Evolutionary conservation across 2,113 vertebrate genomes (phyloP), one percentile per base, ranked within the genome.

Genomic region (Melanerpes formicivorus): DNA sequence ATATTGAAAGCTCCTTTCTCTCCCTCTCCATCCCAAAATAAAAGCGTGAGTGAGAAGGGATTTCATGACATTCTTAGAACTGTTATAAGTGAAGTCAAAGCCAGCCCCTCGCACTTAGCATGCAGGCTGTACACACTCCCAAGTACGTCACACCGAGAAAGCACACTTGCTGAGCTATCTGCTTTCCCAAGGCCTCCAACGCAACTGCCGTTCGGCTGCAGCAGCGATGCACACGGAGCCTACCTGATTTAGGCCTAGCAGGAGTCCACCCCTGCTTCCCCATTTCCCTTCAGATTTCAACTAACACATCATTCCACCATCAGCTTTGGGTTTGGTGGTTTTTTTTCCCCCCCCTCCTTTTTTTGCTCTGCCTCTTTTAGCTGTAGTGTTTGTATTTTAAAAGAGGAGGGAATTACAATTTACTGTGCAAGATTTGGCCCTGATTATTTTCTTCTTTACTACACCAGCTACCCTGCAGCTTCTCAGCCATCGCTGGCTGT

Each of bases 131-230:
- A 92, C 96, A 86, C 88, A 48, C 96, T 73, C 95, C 93, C 62
- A 17, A 91, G 92, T 46, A 95, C 96, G 91, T 97, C 97, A 97
- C 93, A 18, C 81, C 27, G 87, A 94, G 95, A 95, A 81, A 95
- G 96, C 93, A 91, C 29, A 48, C 96, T 96, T 90, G 89, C 96
- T 44, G 94, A 97, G 97, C 96, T 80, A 11, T 74, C 95, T 93
- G 96, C 94, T 37, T 95, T 96, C 96, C 95, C 84, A 44, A 93
- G 94, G 96, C 96, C 96, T 96, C 96, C 95, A 88, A 96, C 91
- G 88, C 81, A 44, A 40, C 88, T 73, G 96, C 90, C 93, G 66
- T 90, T 65, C 50, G 22, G 50, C 50, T 52, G 50, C 50, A 52
- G 22, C 50, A 52, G 50, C 50, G 11, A 52, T 25, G 50, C 50